phyloP scores from a whole-genome alignment of 2,888 invertebrate species.

The Drosophila vallismaia region DNA sequence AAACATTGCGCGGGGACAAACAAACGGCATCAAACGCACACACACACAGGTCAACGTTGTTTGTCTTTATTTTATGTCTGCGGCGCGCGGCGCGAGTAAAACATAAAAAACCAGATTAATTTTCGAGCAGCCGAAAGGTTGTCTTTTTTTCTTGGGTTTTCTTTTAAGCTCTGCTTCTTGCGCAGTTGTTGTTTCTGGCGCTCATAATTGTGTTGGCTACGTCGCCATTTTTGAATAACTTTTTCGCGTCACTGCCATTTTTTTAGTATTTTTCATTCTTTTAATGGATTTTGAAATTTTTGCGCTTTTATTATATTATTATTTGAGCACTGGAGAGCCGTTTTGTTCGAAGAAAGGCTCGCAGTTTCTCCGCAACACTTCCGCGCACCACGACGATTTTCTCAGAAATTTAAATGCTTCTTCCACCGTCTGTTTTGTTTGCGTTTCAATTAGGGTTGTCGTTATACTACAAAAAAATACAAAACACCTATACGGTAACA shows the following conservation, averaged over 20 bases:
- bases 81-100: conserved; percentile 61
- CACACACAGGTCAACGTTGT: conserved; percentile 30
- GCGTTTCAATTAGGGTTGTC: too few species aligned
- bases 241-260: not conserved
- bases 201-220: conserved; percentile 61
- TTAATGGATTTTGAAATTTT: not conserved
- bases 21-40: conserved; percentile 36
- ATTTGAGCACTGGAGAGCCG: too few species aligned
- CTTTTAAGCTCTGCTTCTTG: conserved; percentile 68
- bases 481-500: too few species aligned
- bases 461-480: too few species aligned
- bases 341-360: too few species aligned
- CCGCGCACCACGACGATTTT: too few species aligned
- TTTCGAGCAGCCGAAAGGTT: conserved; percentile 67
- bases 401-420: too few species aligned
- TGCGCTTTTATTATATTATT: too few species aligned
- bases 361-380: too few species aligned
- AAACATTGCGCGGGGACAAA: conserved; percentile 34
- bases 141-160: conserved; percentile 33
- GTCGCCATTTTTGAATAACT: conserved; percentile 64
- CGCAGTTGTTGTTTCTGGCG: conserved; percentile 47
- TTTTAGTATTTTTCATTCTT: not conserved
- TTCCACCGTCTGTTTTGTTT: too few species aligned
- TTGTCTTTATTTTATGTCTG: conserved; percentile 47
- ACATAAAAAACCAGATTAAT: conserved; percentile 78